Percentiles rank a stretch among this genome's conserved stretches.
These are phyloP conservation scores for Amblyopsis hoosieri DNA, from an alignment of 2,797 vertebrate species.

Conservation along the genomic window DNA sequence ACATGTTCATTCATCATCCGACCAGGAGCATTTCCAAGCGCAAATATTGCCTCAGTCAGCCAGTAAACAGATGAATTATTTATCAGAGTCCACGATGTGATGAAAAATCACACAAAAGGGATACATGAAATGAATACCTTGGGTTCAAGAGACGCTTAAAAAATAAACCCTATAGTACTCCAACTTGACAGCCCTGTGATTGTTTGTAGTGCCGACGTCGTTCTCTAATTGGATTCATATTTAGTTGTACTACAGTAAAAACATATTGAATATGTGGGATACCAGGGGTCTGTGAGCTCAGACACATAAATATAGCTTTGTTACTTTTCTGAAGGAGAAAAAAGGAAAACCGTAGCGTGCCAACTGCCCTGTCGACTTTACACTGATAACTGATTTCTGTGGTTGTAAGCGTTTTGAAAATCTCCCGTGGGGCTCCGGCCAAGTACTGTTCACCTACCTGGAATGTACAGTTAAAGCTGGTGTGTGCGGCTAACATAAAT, in stretches of 20 bases:
- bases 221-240: slow-evolving; percentile 76
- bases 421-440: slow-evolving; percentile 53
- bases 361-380: slow-evolving; percentile 67
- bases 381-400: slow-evolving; percentile 57
- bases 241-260: slow-evolving; percentile 65
- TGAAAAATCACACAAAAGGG: slow-evolving; percentile 53
- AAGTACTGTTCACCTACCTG: slow-evolving; percentile 75
- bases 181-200: slow-evolving; percentile 21
- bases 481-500: slow-evolving; percentile 76
- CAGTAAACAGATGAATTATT: slow-evolving; percentile 73
- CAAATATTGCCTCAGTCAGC: slow-evolving; percentile 63
- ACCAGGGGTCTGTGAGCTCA: slow-evolving; percentile 66
- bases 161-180: slow-evolving; percentile 23
- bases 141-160: slow-evolving; percentile 2
- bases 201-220: slow-evolving; percentile 61
- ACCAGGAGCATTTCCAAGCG: slow-evolving; percentile 57
- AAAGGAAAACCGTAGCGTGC: slow-evolving; percentile 57
- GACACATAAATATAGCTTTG: slow-evolving; percentile 70
- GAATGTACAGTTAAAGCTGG: slow-evolving; percentile 81
- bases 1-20: slow-evolving; percentile 74
- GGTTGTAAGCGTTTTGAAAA: slow-evolving; percentile 69
- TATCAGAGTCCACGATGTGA: slow-evolving; percentile 54
- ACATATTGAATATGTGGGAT: slow-evolving; percentile 60
- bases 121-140: slow-evolving; percentile 23
- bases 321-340: slow-evolving; percentile 66